Conservation (phyloP, 2,797 vertebrate species). For the Enteromius unitaeniatus region DNA sequence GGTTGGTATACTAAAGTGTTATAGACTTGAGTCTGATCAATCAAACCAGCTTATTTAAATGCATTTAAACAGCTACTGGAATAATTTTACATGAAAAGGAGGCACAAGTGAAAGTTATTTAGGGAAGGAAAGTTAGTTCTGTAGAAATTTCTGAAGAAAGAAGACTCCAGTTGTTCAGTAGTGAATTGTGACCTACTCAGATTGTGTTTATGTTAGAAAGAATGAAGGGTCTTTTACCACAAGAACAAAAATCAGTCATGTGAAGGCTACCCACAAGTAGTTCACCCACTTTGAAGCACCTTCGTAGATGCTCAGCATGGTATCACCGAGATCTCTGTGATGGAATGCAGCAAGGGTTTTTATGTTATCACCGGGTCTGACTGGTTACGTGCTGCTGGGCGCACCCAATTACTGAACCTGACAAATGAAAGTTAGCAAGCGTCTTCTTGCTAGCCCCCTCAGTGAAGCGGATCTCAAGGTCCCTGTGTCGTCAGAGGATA, state of each 20-base stretch:
- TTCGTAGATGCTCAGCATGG: neutral
- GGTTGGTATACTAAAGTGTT: neutral
- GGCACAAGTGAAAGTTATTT: neutral
- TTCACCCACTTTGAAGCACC: neutral
- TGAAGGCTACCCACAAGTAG: neutral
- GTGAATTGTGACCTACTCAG: neutral
- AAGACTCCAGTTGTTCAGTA: neutral
- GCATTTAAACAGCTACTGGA: neutral
- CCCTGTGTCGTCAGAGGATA: neutral
- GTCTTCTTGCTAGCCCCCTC: neutral
- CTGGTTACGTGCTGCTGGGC: neutral
- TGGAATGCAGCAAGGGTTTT: constrained; percentile 6
- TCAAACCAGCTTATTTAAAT: neutral
- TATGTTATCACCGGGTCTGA: neutral
- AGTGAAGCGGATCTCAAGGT: neutral
- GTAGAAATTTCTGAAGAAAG: neutral
- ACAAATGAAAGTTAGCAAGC: constrained; percentile 18
- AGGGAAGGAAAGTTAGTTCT: neutral
- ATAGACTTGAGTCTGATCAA: neutral
- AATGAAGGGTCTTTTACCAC: constrained; percentile 1
- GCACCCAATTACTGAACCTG: neutral
- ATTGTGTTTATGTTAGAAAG: neutral
- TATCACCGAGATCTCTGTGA: neutral
- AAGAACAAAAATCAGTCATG: neutral
- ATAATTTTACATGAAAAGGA: neutral